phyloP scores from a whole-genome alignment of 2,113 vertebrate genomes.

The Cottus gobio region DNA sequence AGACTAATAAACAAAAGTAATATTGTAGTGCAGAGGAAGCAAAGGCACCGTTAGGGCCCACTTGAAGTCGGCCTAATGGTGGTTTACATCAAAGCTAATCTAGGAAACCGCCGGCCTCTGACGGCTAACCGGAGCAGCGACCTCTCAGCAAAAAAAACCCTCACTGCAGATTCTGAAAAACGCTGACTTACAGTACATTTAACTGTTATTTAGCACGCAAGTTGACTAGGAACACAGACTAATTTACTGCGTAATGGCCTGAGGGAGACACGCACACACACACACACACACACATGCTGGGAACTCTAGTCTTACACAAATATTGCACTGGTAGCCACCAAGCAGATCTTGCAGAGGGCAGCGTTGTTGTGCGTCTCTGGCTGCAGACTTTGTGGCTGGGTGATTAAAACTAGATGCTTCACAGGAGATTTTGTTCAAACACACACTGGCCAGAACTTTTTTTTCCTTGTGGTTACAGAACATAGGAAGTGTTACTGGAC shows the following conservation, averaged over 20 bases:
- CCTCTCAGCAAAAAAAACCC: constrained; percentile 43
- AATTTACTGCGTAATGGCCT: constrained; percentile 47
- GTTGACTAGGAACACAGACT: constrained; percentile 42
- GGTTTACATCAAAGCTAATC: constrained; percentile 53
- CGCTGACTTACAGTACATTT: constrained; percentile 52
- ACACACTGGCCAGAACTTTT: too few relatives aligned
- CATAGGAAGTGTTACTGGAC: not conserved
- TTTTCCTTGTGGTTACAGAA: too few relatives aligned
- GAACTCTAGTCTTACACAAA: not conserved
- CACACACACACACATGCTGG: not conserved
- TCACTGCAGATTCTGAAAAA: constrained; percentile 38
- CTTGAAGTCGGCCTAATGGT: constrained; percentile 21
- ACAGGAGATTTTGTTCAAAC: too few relatives aligned
- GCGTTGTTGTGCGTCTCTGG: not conserved
- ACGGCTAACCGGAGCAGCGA: constrained; percentile 32
- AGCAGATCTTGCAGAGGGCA: not conserved
- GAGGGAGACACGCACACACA: constrained; percentile 8
- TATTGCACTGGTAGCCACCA: not conserved
- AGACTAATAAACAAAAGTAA: not conserved
- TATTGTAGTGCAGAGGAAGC: not conserved
- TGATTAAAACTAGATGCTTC: not conserved
- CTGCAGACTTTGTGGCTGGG: not conserved
- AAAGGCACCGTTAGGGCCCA: not conserved
- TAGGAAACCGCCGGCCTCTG: constrained; percentile 26
- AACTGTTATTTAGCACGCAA: constrained; percentile 50